A percentile compares a stretch with the other conserved stretches of the same genome.
phyloP scores from a whole-genome alignment of 1,140 invertebrate genomes.

The Paracyclopina nana region DNA sequence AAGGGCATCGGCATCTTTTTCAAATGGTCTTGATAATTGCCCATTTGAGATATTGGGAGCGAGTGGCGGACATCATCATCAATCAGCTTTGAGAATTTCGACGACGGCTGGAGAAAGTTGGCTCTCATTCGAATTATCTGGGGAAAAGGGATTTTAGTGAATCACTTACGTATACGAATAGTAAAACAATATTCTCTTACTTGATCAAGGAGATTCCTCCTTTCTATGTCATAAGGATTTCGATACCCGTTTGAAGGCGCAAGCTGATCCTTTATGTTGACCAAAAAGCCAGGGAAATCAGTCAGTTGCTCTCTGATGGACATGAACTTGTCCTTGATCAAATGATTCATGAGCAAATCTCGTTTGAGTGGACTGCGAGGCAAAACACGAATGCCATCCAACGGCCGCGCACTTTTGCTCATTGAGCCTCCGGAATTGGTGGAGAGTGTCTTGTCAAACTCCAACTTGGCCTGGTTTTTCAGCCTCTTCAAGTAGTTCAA shows the following conservation, averaged over 20 bases:
- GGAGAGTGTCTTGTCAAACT: constrained; percentile 61
- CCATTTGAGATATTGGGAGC: constrained; percentile 91
- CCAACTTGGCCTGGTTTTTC: constrained; percentile 85
- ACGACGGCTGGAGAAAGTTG: constrained; percentile 66
- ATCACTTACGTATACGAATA: not conserved
- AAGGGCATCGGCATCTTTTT: constrained; percentile 78
- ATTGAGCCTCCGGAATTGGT: too few relatives aligned
- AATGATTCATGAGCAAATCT: constrained; percentile 36
- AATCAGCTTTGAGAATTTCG: constrained; percentile 47
- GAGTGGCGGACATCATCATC: constrained; percentile 77
- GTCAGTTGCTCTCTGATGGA: constrained; percentile 55
- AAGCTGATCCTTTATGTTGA: constrained; percentile 36
- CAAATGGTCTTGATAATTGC: constrained; percentile 94
- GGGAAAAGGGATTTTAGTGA: not conserved
- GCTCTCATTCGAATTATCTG: constrained; percentile 63
- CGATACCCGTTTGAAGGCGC: constrained; percentile 53
- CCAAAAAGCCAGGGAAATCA: constrained; percentile 65
- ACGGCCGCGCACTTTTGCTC: constrained; percentile 19
- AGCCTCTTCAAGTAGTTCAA: constrained; percentile 82
- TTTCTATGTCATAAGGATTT: constrained; percentile 87
- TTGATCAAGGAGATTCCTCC: constrained; percentile 71
- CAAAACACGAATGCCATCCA: constrained; percentile 48
- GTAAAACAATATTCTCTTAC: constrained; percentile 27
- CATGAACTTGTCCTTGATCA: constrained; percentile 46
- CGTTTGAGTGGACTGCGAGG: constrained; percentile 43